phyloP scores from a whole-genome alignment of 2,888 invertebrate species.

The Cephalotes varians region DNA sequence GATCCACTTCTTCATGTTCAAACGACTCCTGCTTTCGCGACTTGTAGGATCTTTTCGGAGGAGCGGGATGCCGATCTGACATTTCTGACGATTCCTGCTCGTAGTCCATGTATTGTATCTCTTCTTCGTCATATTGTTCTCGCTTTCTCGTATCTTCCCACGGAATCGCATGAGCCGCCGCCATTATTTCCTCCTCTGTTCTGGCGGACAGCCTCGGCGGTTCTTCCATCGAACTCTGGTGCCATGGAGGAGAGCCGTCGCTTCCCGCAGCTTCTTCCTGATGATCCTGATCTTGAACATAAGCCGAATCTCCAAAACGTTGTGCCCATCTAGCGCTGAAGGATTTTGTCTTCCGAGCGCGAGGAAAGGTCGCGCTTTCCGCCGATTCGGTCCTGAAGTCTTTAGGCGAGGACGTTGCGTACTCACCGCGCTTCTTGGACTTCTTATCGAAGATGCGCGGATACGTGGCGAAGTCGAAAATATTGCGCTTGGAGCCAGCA shows the following conservation, averaged over 20 bases:
- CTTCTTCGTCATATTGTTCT: constrained; percentile 62
- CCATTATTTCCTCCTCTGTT: constrained; percentile 71
- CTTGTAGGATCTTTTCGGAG: constrained; percentile 50
- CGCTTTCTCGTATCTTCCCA: constrained; percentile 74
- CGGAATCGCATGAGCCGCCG: constrained; percentile 58
- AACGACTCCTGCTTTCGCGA: constrained; percentile 70
- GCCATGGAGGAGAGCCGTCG: constrained; percentile 81
- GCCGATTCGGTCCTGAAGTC: constrained; percentile 85
- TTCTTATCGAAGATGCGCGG: constrained; percentile 89
- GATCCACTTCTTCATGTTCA: constrained; percentile 74
- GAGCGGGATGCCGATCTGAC: constrained; percentile 57
- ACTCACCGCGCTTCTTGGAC: constrained; percentile 81
- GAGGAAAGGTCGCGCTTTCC: constrained; percentile 90
- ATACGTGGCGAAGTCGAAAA: constrained; percentile 92
- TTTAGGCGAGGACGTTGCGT: constrained; percentile 87
- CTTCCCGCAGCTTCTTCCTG: constrained; percentile 58
- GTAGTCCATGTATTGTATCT: constrained; percentile 74
- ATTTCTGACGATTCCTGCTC: constrained; percentile 72
- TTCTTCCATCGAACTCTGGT: constrained; percentile 82
- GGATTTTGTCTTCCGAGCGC: constrained; percentile 87
- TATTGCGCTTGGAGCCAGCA: constrained; percentile 87
- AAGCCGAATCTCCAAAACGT: constrained; percentile 76
- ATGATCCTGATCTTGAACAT: constrained; percentile 75
- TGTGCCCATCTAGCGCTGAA: constrained; percentile 86
- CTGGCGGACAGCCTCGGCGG: constrained; percentile 79